A percentile compares a stretch with the other conserved stretches of the same genome.
phyloP scores from a whole-genome alignment of 2,888 invertebrate species.

The Synanthedon myopaeformis region DNA sequence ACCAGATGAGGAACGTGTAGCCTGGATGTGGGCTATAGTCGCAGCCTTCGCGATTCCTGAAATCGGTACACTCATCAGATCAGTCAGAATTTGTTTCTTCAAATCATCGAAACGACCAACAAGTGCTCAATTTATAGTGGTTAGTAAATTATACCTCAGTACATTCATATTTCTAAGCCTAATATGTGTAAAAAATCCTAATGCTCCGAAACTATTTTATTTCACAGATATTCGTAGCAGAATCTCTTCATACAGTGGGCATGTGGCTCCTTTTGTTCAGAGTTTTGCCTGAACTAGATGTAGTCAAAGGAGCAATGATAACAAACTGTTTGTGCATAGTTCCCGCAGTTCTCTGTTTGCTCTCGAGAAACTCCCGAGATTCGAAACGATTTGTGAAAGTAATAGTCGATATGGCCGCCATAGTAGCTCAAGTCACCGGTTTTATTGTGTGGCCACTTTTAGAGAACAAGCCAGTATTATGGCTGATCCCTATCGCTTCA shows the following conservation, averaged over 20 bases:
- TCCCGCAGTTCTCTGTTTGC: conserved; percentile 81
- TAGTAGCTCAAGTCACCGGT: conserved; percentile 90
- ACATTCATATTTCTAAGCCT: too few relatives aligned
- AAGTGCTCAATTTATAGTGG: conserved; percentile 63
- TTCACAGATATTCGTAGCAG: conserved; percentile 79
- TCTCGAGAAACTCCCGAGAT: conserved; percentile 86
- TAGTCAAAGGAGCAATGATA: conserved; percentile 94
- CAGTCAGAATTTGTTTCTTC: conserved; percentile 89
- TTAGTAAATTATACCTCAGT: conserved; percentile 16
- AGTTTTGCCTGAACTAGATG: conserved; percentile 91
- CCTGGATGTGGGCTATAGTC: conserved; percentile 93
- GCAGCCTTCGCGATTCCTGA: conserved; percentile 92
- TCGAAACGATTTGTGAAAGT: conserved; percentile 82
- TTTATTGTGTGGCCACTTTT: conserved; percentile 93
- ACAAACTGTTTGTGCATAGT: conserved; percentile 95
- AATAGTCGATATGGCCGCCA: conserved; percentile 85
- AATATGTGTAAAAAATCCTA: conserved; percentile 49
- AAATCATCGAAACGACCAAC: conserved; percentile 85
- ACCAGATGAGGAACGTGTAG: conserved; percentile 87
- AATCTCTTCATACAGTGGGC: conserved; percentile 90
- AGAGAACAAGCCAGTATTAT: conserved; percentile 79
- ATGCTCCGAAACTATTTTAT: too few relatives aligned
- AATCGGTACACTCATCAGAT: conserved; percentile 85
- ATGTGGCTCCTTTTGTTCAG: conserved; percentile 87
- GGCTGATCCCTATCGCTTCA: conserved; percentile 88